phyloP scores from a whole-genome alignment of 2,113 vertebrate species.

The Motacilla tschutschensis region DNA sequence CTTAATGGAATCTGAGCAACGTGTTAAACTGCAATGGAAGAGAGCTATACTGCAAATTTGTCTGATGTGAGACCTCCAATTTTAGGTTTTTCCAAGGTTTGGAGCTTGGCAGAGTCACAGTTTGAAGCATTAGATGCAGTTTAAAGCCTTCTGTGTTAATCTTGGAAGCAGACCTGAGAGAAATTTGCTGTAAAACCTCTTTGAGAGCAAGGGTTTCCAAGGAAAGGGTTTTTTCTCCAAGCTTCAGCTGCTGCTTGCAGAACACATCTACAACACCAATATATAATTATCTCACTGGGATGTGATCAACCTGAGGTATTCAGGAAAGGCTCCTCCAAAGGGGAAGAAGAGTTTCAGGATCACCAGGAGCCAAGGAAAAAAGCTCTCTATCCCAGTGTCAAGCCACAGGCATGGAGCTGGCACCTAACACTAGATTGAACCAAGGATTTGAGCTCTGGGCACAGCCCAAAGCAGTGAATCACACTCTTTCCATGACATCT shows the following conservation, averaged over 20 bases:
- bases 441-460: background rate
- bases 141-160: background rate
- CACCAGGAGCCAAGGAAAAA: background rate
- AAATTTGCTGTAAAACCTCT: background rate
- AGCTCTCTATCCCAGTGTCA: background rate
- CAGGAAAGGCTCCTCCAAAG: background rate
- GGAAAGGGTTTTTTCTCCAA: background rate
- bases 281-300: background rate
- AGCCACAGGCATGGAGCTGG: background rate
- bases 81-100: background rate
- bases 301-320: background rate
- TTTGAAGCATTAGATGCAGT: background rate
- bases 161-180: background rate
- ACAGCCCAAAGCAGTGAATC: conserved; percentile 29
- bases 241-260: background rate
- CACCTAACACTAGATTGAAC: background rate
- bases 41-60: background rate
- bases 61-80: background rate
- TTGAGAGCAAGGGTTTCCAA: background rate
- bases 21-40: background rate
- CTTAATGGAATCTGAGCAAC: background rate
- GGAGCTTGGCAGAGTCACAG: background rate
- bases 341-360: background rate
- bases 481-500: background rate
- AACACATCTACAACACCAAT: background rate